Base-by-base conservation (phyloP, 1,140 invertebrate genomes). In the Palaemon carinicauda region DNA sequence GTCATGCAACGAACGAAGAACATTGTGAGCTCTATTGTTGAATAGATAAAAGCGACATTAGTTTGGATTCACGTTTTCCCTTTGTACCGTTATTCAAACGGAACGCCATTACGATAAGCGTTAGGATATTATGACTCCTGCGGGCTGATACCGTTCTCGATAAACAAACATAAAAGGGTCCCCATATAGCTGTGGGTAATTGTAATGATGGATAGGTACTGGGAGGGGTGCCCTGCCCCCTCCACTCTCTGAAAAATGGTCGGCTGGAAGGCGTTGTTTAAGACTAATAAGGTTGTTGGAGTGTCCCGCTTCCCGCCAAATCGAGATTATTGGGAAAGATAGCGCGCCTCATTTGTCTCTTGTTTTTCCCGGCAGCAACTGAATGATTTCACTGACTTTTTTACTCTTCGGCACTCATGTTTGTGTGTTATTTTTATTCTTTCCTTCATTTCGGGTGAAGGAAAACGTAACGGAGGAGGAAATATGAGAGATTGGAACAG, bases 181-280 rank as follows among this genome's bases (percentile, higher is more conserved):
- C 75, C 81, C 81, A 74, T 83, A 83, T 83, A 83, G 81, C 52
- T 51, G 71, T 54, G 81, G 54, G 81, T 83, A 83, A 83, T 83
- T 75, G 81, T 83, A 83, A 83, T 83, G 81, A 83, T 27, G 81
- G 81, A n/a, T 17, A 31, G 73, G 81, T 33, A 51, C 51, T 24
- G 17, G 21, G 73, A 31, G 15, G 15, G 73, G 21, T 17, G 29
- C 29, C 17, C 0, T 33, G 31, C 19, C 27, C 31, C 21, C 9
- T 19, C 12, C 24, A 10, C 50, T 27, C 41, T 41, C 1, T 41
- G 41, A 27, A 41, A 15, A 65, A 17, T 52, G 60, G 80, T 21
- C 31, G 29, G 21, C 31, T 12, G 56, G n/a, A 65, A 29, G 33
- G 15, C 31, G 3, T 17, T 19, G 12, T 24, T 17, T n/a, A 52